These are phyloP conservation scores for Gortyna flavago DNA, from an alignment of 2,888 invertebrate genomes.

Conservation along the genomic window DNA sequence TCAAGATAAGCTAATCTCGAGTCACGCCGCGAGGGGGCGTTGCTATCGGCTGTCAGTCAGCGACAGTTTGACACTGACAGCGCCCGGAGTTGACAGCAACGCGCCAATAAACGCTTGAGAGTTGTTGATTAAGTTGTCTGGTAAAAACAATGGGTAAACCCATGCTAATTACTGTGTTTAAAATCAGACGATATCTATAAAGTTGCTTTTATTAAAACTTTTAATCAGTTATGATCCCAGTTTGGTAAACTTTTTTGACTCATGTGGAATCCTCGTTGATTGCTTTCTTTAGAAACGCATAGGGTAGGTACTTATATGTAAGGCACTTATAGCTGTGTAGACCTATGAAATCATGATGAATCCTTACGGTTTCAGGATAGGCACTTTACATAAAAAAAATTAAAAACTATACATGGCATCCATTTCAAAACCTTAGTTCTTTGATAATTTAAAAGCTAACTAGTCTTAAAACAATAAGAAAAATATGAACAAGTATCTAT, in stretches of 20 bases:
- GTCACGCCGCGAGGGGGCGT: constrained; percentile 51
- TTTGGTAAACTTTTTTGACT: neutral
- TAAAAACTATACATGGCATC: too few relatives aligned
- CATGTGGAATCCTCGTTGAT: too few relatives aligned
- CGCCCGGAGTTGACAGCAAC: constrained; percentile 26
- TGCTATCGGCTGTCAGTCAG: constrained; percentile 41
- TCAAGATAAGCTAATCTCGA: constrained; percentile 52
- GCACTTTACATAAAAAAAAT: too few relatives aligned
- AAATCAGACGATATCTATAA: neutral
- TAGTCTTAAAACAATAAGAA: too few relatives aligned
- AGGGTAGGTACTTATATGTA: neutral
- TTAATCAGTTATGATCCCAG: neutral
- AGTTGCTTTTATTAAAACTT: too few relatives aligned
- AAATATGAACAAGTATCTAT: too few relatives aligned
- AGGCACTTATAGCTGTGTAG: neutral
- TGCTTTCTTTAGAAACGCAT: neutral
- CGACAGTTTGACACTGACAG: constrained; percentile 45
- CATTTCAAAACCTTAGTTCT: neutral
- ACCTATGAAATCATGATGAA: too few relatives aligned
- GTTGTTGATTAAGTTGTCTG: constrained; percentile 38
- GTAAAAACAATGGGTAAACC: constrained; percentile 29
- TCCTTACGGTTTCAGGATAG: neutral
- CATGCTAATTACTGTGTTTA: constrained; percentile 24
- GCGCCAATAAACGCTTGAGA: constrained; percentile 36
- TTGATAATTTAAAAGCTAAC: too few relatives aligned